Base-by-base conservation (phyloP, 2,113 vertebrate species). In the Siphamia tubifer region DNA sequence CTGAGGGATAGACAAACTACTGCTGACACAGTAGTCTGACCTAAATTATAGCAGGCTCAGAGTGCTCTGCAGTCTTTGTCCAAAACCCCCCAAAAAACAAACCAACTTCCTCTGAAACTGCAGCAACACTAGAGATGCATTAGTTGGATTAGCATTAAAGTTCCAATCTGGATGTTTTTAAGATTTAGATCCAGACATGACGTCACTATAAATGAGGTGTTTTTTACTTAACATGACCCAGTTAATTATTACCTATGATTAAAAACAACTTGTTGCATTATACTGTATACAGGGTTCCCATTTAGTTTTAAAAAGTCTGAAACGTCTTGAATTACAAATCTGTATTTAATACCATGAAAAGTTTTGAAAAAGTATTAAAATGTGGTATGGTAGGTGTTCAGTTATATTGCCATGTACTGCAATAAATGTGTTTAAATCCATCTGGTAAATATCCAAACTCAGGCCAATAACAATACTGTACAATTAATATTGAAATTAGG, bases 41-140 rank as follows among this genome's bases (percentile, higher is more conserved):
- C 88, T 77, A 83, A 51, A 83, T 89, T 80, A 40, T 45, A 42
- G 52, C 57, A 57, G 71, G 70, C 74, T 64, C 57, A 72, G 63
- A 52, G 34, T 9, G 39, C 56, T 71, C 13, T 42, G 36, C 13
- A 69, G 61, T 56, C 36, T 72, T 16, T 38, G 43, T 40, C 21
- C 27, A 39, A 16, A 68, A 45, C n/a, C n/a, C n/a, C n/a, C n/a
- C n/a, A n/a, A 32, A 61, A 68, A 77, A 60, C 2, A 44, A 25
- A 69, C 10, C 32, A 17, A 44, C 57, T 44, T 16, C 45, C 34
- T 57, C 25, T 21, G 20, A 30, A 47, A 67, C 51, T 62, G 70
- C 49, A 19, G 27, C 2, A 20, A 24, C 8, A 65, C 25, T 15
- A 55, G 16, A 23, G 28, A 57, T 34, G 23, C 53, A 57, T 71